phyloP scores from a whole-genome alignment of 2,797 vertebrate genomes.

The Syngnathus rostellatus region DNA sequence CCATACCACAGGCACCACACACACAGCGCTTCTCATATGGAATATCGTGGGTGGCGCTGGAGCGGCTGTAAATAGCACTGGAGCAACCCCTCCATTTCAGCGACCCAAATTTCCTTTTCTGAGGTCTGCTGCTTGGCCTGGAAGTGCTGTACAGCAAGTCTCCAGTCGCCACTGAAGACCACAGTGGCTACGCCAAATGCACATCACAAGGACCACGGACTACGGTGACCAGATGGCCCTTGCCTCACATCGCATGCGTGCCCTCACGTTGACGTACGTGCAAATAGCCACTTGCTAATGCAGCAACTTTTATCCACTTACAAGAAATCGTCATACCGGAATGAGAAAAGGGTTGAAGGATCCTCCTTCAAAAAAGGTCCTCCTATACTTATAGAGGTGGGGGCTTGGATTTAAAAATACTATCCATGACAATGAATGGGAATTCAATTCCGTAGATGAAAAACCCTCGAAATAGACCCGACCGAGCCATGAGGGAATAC shows the following conservation, averaged over 20 bases:
- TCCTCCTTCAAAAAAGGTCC: background rate
- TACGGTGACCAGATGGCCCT: slow-evolving; percentile 68
- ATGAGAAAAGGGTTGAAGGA: background rate
- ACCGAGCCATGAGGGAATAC: slow-evolving; percentile 31
- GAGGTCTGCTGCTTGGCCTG: slow-evolving; percentile 68
- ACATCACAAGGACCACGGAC: slow-evolving; percentile 70
- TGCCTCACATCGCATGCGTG: slow-evolving; percentile 38
- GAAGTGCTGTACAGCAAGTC: slow-evolving; percentile 74
- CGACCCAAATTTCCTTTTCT: slow-evolving; percentile 79
- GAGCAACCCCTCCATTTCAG: slow-evolving; percentile 74
- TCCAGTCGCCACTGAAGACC: slow-evolving; percentile 73
- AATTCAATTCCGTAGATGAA: slow-evolving; percentile 4
- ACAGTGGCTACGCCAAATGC: slow-evolving; percentile 65
- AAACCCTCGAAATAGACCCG: slow-evolving; percentile 40
- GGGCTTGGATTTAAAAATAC: too few relatives aligned
- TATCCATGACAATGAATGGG: background rate
- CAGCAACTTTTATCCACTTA: background rate
- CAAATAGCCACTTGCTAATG: slow-evolving; percentile 11
- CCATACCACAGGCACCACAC: slow-evolving; percentile 55
- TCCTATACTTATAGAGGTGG: background rate
- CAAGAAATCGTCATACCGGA: background rate
- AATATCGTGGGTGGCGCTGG: slow-evolving; percentile 76
- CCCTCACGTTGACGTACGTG: slow-evolving; percentile 14
- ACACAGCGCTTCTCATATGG: slow-evolving; percentile 65
- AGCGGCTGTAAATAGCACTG: slow-evolving; percentile 73